Percentiles rank a stretch among this genome's conserved stretches.
These are phyloP conservation scores for Rachycentron canadum DNA, from an alignment of 2,797 vertebrate species.

Conservation along the genomic window DNA sequence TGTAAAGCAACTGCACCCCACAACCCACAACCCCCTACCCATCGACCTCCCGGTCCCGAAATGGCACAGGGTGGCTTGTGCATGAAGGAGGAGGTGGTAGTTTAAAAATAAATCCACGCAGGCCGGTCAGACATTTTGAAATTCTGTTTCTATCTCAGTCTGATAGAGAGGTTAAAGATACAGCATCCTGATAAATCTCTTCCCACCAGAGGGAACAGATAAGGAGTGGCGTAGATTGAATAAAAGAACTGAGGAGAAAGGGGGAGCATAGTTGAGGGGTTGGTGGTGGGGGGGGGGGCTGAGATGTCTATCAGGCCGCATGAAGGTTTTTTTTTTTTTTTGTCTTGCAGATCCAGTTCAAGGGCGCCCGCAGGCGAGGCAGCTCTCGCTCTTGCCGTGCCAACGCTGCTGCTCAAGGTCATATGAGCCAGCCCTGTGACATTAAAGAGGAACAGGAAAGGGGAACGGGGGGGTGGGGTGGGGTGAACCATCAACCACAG, in stretches of 20 bases:
- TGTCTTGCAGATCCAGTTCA: constrained; percentile 99
- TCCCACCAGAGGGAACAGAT: constrained; percentile 83
- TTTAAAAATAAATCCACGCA: constrained; percentile 76
- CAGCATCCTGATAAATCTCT: constrained; percentile 93
- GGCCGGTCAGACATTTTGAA: constrained; percentile 83
- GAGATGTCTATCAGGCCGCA: constrained; percentile 97
- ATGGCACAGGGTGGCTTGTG: constrained; percentile 53
- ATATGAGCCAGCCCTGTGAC: constrained; percentile 96
- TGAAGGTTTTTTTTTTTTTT: constrained; percentile 90
- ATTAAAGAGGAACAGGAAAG: constrained; percentile 90
- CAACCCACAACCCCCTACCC: background rate
- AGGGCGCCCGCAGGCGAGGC: constrained; percentile 98
- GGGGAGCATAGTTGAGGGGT: constrained; percentile 40
- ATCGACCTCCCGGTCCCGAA: constrained; percentile 39
- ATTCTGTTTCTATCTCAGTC: constrained; percentile 83
- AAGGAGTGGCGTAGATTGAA: constrained; percentile 82
- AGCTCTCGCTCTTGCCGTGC: constrained; percentile 92
- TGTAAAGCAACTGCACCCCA: constrained; percentile 17
- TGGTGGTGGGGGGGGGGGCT: constrained; percentile 70
- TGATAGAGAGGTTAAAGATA: constrained; percentile 93
- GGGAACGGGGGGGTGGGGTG: constrained; percentile 61
- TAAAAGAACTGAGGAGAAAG: constrained; percentile 71
- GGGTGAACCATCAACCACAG: constrained; percentile 84
- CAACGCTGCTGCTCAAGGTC: constrained; percentile 97
- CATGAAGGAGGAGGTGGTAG: constrained; percentile 32